Evolutionary conservation across 2,888 invertebrate genomes (phyloP), one percentile per base, ranked within the genome.

Genomic region (Ormyrus thymus): DNA sequence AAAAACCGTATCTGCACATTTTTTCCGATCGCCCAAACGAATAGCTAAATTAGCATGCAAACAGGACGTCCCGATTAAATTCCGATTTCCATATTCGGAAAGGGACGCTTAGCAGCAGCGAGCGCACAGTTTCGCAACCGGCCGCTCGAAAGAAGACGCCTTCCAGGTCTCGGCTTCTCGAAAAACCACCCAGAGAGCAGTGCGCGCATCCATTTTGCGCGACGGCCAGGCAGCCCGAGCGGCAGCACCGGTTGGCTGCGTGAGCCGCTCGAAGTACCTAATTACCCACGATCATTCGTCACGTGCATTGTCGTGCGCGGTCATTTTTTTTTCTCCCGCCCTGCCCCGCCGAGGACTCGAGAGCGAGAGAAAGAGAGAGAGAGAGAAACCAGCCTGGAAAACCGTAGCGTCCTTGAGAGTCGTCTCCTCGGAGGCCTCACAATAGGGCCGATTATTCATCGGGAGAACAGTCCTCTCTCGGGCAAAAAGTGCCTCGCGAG

Each of bases 401-500:
- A 29, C 29, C 29, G 29, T 29, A 50, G 46, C 76, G 68, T 78
- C 78, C 78, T 78, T 78, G 78, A 68, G 50, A 55, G n/a, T 43
- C 66, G 29, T 29, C 29, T 29, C 29, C 4, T 29, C 29, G 66
- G 45, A 59, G 68, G 66, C 51, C 55, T 71, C 66, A 68, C 72
- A 66, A 45, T 58, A 59, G 7, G 56, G 50, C 62, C 55, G 29
- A 29, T 29, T 29, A 29, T 29, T 29, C 29, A 29, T 29, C 29
- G 29, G 29, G 29, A 29, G 29, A 29, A 29, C 29, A 29, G 29
- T 29, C 61, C 11, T n/a, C 43, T 48, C 43, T 48, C 64, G 76
- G 10, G 79, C 61, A 79, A 83, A 82, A 83, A 77, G 29, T 29
- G 29, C 29, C 51, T 72, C 58, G 75, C 69, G 74, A 72, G 81